Base-by-base conservation (phyloP, 2,797 vertebrate species). In the Fistularia tabacaria region DNA sequence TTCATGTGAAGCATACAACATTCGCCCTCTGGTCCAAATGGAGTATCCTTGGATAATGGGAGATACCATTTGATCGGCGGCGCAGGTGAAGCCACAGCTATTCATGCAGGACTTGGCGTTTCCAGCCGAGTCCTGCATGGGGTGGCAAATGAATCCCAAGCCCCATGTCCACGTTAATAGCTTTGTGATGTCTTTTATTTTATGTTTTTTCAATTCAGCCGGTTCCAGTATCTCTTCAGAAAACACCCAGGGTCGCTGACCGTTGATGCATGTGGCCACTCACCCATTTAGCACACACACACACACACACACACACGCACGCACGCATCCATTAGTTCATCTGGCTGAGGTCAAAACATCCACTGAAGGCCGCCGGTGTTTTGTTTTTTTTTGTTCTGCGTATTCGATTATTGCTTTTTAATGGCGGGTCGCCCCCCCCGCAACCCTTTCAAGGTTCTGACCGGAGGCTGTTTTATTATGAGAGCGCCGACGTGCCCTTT, bases 401-500 rank as follows among this genome's bases (percentile, higher is more conserved):
- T 71, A 49, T 85, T 80, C 64, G 74, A 80, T 85, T 72, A 74
- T 71, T 62, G 64, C 83, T 8, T 2, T 15, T 14, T 76, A 69
- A 54, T 78, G 76, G 83, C 76, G 76, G 64, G 57, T 64, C 67
- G 77, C 64, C 74, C 73, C 71, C 71, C 56, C 58, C 74, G n/a
- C n/a, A n/a, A n/a, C 77, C 73, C 73, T 77, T 56, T 71, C 51
- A 58, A 70, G 80, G 49, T 67, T 75, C 64, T 85, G 77, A 76
- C 84, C 81, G 51, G 73, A 78, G 78, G 82, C 76, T 66, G 71
- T 87, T 73, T 66, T 67, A 62, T 50, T 67, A 62, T 50, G 45
- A 66, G 81, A 76, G 76, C 36, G 50, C 70, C 75, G 68, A 68
- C 76, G 66, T 73, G 75, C 81, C 85, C 86, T 83, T 81, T 82